Evolutionary conservation across 2,888 invertebrate genomes (phyloP).

Genomic region (Parnassius glacialis): DNA sequence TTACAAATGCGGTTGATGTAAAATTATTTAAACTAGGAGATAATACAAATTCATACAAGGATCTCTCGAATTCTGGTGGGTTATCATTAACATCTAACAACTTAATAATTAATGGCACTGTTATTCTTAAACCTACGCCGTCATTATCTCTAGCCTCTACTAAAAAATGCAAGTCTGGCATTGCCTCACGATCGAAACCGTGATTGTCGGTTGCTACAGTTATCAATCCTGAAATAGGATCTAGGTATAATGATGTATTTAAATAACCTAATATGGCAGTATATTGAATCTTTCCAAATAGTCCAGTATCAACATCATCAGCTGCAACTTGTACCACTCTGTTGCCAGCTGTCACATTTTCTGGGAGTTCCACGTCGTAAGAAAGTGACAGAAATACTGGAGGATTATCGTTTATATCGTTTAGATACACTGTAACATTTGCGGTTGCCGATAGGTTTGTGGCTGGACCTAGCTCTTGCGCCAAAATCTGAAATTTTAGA

Average conservation of each 20-base stretch:
- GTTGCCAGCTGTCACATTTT: slow-evolving; percentile 89
- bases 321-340: slow-evolving; percentile 89
- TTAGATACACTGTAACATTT: slow-evolving; percentile 89
- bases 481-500: slow-evolving; percentile 82
- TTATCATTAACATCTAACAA: slow-evolving; percentile 92
- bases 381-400: slow-evolving; percentile 88
- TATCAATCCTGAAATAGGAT: slow-evolving; percentile 89
- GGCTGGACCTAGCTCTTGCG: slow-evolving; percentile 89
- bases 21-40: slow-evolving; percentile 87
- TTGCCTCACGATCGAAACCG: slow-evolving; percentile 91
- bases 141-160: slow-evolving; percentile 94
- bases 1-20: slow-evolving; percentile 88
- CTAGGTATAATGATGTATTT: slow-evolving; percentile 88
- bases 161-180: slow-evolving; percentile 87
- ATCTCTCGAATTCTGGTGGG: slow-evolving; percentile 90
- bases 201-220: slow-evolving; percentile 88
- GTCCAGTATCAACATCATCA: slow-evolving; percentile 89
- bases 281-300: slow-evolving; percentile 89
- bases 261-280: slow-evolving; percentile 88
- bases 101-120: slow-evolving; percentile 87
- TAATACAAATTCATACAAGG: slow-evolving; percentile 89
- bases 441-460: slow-evolving; percentile 87
- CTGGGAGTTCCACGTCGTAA: slow-evolving; percentile 89
- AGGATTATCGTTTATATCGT: slow-evolving; percentile 93
- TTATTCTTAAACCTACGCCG: slow-evolving; percentile 88